A percentile compares a stretch with the other conserved stretches of the same genome.
Evolutionary conservation across 53 echinoderm and acorn worm species (phyloP).

Genomic region (Paelopatides confundens): DNA sequence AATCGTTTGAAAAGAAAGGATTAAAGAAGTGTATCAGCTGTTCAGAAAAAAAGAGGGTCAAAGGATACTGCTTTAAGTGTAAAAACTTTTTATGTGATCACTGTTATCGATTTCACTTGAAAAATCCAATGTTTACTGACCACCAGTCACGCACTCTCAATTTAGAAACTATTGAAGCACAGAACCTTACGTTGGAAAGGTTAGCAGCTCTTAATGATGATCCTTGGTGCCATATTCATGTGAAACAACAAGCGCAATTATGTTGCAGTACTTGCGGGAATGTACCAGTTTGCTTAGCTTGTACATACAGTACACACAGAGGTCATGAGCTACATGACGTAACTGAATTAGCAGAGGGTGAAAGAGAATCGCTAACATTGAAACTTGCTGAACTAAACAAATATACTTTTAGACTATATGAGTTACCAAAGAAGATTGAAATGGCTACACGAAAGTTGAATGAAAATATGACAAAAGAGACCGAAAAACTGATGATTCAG

Average conservation of each 20-base stretch:
- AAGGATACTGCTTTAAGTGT: constrained; percentile 29
- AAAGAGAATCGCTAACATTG: background rate
- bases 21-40: constrained; percentile 1
- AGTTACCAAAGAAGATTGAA: background rate
- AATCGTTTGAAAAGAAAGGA: background rate
- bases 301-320: constrained; percentile 19
- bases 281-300: background rate
- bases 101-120: background rate
- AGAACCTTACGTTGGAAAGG: constrained; percentile 7
- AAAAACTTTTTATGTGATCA: background rate
- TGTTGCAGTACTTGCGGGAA: constrained; percentile 12
- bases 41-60: background rate
- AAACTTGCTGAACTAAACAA: background rate
- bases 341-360: background rate
- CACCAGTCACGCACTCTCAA: background rate
- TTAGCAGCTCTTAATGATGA: background rate
- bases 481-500: background rate
- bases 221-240: background rate
- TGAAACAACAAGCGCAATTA: background rate
- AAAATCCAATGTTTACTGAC: background rate
- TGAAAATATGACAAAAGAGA: background rate
- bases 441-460: background rate
- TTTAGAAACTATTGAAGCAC: background rate
- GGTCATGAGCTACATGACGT: constrained; percentile 16
- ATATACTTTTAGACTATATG: background rate